Conservation (phyloP, 2,888 invertebrate species). For the Cephalotes varians region DNA sequence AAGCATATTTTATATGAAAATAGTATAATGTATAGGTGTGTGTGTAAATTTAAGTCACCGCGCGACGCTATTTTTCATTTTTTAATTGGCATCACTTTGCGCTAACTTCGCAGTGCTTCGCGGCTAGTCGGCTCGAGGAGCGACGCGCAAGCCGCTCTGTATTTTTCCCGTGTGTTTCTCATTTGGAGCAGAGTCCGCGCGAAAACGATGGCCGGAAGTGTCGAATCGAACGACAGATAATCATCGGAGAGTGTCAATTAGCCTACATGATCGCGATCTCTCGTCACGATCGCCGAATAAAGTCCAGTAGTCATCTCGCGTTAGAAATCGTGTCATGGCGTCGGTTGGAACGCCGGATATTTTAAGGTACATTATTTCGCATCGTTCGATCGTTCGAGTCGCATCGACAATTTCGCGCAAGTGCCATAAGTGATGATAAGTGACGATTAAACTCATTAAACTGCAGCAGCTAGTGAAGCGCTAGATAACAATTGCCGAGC, state of each 20-base stretch:
- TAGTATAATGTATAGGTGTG: constrained; percentile 64
- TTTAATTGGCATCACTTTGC: background rate
- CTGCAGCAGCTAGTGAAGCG: background rate
- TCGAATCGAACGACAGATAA: background rate
- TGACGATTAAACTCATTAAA: too few relatives aligned
- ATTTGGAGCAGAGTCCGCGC: background rate
- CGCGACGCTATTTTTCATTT: too few relatives aligned
- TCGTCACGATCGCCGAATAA: background rate
- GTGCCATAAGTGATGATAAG: background rate
- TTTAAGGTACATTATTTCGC: background rate
- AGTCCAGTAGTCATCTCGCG: background rate
- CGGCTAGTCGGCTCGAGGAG: background rate
- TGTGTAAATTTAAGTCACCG: too few relatives aligned
- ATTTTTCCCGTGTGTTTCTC: background rate
- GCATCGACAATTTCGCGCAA: background rate
- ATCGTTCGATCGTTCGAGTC: background rate
- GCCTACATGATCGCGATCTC: background rate
- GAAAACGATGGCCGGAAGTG: background rate
- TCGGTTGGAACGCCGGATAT: background rate
- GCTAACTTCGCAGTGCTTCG: background rate
- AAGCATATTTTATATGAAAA: constrained; percentile 67
- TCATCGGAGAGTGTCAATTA: background rate
- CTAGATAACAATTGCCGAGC: background rate
- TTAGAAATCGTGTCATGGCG: background rate
- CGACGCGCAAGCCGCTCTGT: background rate